Evolutionary conservation across 2,113 vertebrate genomes (phyloP).

Genomic region (Pygoscelis adeliae): DNA sequence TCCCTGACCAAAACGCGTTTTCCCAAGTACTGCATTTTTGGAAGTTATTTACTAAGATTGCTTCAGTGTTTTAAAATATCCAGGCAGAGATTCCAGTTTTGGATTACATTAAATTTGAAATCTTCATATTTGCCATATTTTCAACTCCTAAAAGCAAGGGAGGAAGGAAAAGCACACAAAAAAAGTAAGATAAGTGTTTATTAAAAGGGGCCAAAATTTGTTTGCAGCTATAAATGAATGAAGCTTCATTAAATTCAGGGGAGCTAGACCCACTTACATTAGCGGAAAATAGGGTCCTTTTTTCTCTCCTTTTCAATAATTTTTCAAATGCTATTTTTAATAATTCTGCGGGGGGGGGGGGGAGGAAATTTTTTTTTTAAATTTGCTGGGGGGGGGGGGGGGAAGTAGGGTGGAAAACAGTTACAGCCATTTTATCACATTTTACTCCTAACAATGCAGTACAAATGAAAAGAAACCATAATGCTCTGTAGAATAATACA

Average conservation of each 20-base stretch:
- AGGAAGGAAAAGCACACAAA: background rate
- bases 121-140: background rate
- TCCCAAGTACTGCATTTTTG: background rate
- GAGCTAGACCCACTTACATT: slow-evolving; percentile 13
- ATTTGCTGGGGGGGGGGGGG: background rate
- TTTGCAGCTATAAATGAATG: background rate
- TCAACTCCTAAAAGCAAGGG: background rate
- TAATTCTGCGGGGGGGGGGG: background rate
- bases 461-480: slow-evolving; percentile 58
- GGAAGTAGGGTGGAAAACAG: slow-evolving; percentile 50
- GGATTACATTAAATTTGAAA: background rate
- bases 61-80: background rate
- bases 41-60: background rate
- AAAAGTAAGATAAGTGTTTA: background rate
- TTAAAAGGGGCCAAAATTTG: background rate
- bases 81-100: background rate
- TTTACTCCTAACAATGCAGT: slow-evolving; percentile 61
- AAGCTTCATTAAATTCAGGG: slow-evolving; percentile 35
- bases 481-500: slow-evolving; percentile 66
- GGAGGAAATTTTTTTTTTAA: no score
- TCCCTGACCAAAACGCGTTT: background rate
- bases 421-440: slow-evolving; percentile 57
- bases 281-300: slow-evolving; percentile 32
- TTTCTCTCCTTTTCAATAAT: slow-evolving; percentile 28
- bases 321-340: slow-evolving; percentile 59